Evolutionary conservation across 2,888 invertebrate species (phyloP), one percentile per base, ranked within the genome.

Genomic region (Philhelius pedissequus): DNA sequence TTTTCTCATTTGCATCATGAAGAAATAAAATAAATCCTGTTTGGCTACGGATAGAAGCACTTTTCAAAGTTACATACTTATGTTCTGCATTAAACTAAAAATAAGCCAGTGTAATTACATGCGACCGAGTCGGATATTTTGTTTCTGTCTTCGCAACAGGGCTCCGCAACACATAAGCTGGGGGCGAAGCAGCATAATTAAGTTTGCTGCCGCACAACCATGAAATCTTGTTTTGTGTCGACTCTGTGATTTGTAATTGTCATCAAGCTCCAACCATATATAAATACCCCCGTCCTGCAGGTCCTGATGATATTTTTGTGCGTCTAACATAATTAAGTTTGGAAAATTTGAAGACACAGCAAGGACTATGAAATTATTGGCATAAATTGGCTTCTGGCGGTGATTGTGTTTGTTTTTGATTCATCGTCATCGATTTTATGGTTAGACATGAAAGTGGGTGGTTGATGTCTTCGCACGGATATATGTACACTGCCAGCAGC

Each of bases 311-410:
- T 43, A 20, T 60, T 22, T 43, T 6, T 56, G 40, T 22, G 40
- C 45, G 62, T 50, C 50, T 43, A 74, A 66, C 70, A 75, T 83
- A 83, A 83, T 83, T 83, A 79, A 83, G 83, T 83, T 83, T 83
- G 74, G 74, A 52, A 74, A 79, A 83, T 74, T 83, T 52, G 64
- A 75, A 74, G 79, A 83, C 79, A 83, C 83, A 83, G 79, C 83
- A 70, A 79, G 83, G 82, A 40, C 69, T 74, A 64, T 69, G 73
- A 74, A 78, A 83, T 78, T 83, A 83, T 83, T 73, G 78, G 79
- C 79, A 75, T 48, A 83, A 83, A 83, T 83, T 83, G 83, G 83
- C 83, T 83, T 83, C 70, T 79, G 79, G 50, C 50, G 79, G 69
- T 75, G 79, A 83, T 79, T 74, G 74, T 83, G 83, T 83, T 83